Evolutionary conservation across 2,888 invertebrate species (phyloP), one percentile per base, ranked within the genome.

Genomic region (Caradrina kadenii): DNA sequence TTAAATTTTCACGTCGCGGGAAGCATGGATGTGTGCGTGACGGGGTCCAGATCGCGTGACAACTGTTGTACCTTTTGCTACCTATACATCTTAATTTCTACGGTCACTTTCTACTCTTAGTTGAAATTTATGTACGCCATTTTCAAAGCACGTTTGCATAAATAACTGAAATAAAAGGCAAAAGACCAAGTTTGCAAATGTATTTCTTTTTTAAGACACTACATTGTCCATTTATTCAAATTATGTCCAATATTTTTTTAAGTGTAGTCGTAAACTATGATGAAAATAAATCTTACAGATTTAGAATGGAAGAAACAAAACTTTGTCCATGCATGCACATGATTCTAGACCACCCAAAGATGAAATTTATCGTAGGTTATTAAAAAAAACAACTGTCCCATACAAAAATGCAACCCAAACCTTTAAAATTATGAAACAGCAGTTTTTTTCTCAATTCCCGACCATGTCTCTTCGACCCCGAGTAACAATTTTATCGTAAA

Each of bases 1-100:
- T 89, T 89, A 89, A 89, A 87, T 86, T 89, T 89, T 88, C 88
- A 89, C 72, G 79, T 73, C 63, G 63, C 78, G 65, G 60, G 65
- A 62, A 66, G 64, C 64, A 79, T 76, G 59, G 60, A 74, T 78
- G 79, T 78, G 79, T 85, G 84, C 85, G 85, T 82, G 82, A 82
- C 69, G 73, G 63, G 73, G 76, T 74, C 71, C 60, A 78, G 67
- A 71, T 86, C 77, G 79, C 80, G 74, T 82, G 82, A 73, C 76
- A 68, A 66, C 76, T 70, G 52, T 31, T 62, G 31, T 73, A 65
- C 53, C 61, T 70, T 67, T 60, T 48, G 68, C 19, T 74, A 73
- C 63, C 56, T 63, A 83, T 85, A 81, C 70, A 83, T 83, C 84
- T 85, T 85, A 79, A 85, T 83, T 79, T 69, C 50, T 63, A 31